Conservation (phyloP, 2,797 vertebrate species). For the Toxotes lorentzi region DNA sequence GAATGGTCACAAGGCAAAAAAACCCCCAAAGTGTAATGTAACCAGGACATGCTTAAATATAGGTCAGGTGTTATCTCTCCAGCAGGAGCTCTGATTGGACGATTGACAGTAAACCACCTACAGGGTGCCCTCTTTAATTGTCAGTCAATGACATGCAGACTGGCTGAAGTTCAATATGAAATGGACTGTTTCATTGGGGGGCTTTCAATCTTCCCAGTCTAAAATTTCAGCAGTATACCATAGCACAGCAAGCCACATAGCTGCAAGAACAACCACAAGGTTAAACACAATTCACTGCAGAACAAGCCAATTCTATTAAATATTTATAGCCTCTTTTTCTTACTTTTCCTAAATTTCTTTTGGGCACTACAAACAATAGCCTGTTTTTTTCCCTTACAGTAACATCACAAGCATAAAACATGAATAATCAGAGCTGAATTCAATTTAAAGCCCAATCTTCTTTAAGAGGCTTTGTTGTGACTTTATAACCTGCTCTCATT, state of each 20-base stretch:
- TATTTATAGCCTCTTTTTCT: constrained; percentile 43
- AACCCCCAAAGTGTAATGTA: neutral
- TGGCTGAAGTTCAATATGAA: constrained; percentile 50
- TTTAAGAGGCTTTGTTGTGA: constrained; percentile 21
- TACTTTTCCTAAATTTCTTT: constrained; percentile 39
- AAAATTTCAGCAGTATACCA: constrained; percentile 22
- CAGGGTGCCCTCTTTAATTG: constrained; percentile 47
- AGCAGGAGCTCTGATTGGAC: constrained; percentile 31
- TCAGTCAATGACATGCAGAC: constrained; percentile 46
- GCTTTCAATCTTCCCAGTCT: constrained; percentile 30
- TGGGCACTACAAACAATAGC: constrained; percentile 11
- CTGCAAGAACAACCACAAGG: constrained; percentile 39
- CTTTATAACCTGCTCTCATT: constrained; percentile 33
- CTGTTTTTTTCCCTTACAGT: constrained; percentile 9
- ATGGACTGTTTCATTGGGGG: constrained; percentile 37
- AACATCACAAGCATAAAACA: constrained; percentile 31
- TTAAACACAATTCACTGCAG: constrained; percentile 46
- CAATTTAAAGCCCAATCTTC: constrained; percentile 14
- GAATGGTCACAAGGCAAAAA: neutral
- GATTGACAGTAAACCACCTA: constrained; percentile 48
- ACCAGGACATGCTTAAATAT: constrained; percentile 33
- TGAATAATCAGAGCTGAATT: constrained; percentile 7
- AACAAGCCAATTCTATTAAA: constrained; percentile 49
- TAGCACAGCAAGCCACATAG: constrained; percentile 23
- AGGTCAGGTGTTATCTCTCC: constrained; percentile 34